phyloP scores from a whole-genome alignment of 2,888 invertebrate genomes.

The Stenoptilia bipunctidactyla region DNA sequence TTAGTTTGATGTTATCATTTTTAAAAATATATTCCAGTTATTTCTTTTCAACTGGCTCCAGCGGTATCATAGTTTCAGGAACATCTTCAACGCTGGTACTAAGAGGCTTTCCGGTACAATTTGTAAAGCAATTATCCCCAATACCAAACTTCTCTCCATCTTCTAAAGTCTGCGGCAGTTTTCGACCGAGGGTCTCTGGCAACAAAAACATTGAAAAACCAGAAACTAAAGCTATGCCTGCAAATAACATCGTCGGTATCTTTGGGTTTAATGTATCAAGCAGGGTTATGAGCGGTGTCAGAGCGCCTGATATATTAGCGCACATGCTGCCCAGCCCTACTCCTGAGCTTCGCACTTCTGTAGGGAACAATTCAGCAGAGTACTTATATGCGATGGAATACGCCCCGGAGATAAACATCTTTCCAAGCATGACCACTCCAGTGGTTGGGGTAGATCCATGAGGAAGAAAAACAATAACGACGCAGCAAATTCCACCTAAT shows the following conservation, averaged over 20 bases:
- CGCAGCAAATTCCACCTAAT: conserved; percentile 82
- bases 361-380: conserved; percentile 89
- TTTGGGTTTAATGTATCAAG: conserved; percentile 84
- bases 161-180: conserved; percentile 85
- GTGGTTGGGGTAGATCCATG: conserved; percentile 73
- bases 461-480: conserved; percentile 78
- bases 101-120: conserved; percentile 67
- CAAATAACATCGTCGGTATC: conserved; percentile 83
- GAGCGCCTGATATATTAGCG: conserved; percentile 84
- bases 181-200: conserved; percentile 85
- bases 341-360: conserved; percentile 86
- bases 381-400: conserved; percentile 90
- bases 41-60: conserved; percentile 45
- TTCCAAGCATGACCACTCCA: conserved; percentile 81
- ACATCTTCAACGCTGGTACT: conserved; percentile 32
- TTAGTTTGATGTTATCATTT: no score
- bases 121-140: conserved; percentile 85
- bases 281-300: conserved; percentile 83
- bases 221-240: conserved; percentile 78
- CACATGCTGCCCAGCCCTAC: conserved; percentile 89
- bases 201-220: conserved; percentile 80
- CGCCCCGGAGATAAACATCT: conserved; percentile 86
- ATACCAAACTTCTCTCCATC: conserved; percentile 88
- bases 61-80: conserved; percentile 57
- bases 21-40: not conserved